Evolutionary conservation across 37 sponge, comb jelly and placozoan genomes (phyloP).

Genomic region (Oscarella lobularis): DNA sequence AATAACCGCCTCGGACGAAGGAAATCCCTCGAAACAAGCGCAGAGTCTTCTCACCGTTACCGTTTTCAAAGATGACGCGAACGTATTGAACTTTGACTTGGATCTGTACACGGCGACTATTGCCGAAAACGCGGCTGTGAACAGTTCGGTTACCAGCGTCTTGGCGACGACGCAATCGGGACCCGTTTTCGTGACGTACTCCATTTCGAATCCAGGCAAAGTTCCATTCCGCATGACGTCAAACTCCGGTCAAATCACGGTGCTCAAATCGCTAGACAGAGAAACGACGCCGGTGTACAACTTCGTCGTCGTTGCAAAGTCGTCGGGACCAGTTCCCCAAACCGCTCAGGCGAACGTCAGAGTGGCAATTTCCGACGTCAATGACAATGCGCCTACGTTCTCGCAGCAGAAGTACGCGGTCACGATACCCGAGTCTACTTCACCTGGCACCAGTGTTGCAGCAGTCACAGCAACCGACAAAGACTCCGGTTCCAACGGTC

Average conservation of each 20-base stretch:
- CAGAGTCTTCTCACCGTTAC: not conserved
- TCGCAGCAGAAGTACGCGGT: not conserved
- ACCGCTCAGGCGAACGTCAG: not conserved
- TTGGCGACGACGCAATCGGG: not conserved
- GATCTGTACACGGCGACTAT: not conserved
- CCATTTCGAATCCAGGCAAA: not conserved
- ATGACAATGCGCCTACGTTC: not conserved
- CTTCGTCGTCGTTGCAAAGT: not conserved
- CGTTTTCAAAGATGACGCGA: not conserved
- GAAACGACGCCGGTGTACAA: not conserved
- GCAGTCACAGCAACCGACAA: constrained; percentile 10
- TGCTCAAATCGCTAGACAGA: not conserved
- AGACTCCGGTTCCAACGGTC: constrained; percentile 14
- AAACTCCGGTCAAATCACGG: not conserved
- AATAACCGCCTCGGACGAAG: not conserved
- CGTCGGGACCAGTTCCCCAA: not conserved
- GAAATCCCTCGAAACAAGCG: not conserved
- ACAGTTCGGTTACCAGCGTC: not conserved
- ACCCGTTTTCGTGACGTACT: not conserved
- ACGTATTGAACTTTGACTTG: not conserved
- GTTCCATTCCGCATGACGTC: not conserved
- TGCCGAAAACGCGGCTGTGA: not conserved
- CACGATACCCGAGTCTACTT: not conserved
- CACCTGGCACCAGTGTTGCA: not conserved
- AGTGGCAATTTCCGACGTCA: not conserved